A percentile compares a stretch with the other conserved stretches of the same genome.
phyloP scores from a whole-genome alignment of 2,797 vertebrate species.

The Nothura maculosa region DNA sequence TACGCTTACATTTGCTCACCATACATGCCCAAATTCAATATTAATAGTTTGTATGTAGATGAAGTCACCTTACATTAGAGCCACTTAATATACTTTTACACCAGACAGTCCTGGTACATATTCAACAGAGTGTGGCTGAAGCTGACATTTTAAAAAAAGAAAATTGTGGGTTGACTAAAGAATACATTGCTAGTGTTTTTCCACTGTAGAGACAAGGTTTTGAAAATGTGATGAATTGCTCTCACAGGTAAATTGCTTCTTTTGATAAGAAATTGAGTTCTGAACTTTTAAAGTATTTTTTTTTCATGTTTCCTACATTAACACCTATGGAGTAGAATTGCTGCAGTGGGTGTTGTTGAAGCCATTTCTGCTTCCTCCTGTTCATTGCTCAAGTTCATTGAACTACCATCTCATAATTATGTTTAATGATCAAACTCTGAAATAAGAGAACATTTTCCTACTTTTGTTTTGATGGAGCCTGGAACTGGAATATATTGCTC shows the following conservation, averaged over 20 bases:
- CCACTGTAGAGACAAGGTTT: not conserved
- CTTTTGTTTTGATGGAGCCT: not conserved
- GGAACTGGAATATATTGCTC: not conserved
- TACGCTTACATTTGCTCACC: not conserved
- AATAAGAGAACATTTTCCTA: not conserved
- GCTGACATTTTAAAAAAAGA: not conserved
- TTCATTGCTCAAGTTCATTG: not conserved
- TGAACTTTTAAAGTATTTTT: not conserved
- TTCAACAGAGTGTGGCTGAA: not conserved
- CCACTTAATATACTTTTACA: not conserved
- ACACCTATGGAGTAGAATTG: conserved; percentile 3
- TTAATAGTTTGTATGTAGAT: not conserved
- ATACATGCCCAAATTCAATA: conserved; percentile 38
- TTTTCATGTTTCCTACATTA: not conserved
- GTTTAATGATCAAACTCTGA: conserved; percentile 25
- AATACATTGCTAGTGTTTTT: not conserved
- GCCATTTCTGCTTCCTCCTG: conserved; percentile 24
- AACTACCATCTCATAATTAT: not conserved
- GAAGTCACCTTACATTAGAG: not conserved
- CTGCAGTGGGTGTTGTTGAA: conserved; percentile 17
- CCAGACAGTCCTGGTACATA: not conserved
- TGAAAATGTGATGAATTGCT: conserved; percentile 1
- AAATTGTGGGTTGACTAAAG: not conserved
- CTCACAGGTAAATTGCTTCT: not conserved
- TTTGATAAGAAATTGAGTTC: not conserved